A percentile compares a stretch with the other conserved stretches of the same genome.
phyloP scores from a whole-genome alignment of 2,888 invertebrate genomes.

The Corbicula japonica region DNA sequence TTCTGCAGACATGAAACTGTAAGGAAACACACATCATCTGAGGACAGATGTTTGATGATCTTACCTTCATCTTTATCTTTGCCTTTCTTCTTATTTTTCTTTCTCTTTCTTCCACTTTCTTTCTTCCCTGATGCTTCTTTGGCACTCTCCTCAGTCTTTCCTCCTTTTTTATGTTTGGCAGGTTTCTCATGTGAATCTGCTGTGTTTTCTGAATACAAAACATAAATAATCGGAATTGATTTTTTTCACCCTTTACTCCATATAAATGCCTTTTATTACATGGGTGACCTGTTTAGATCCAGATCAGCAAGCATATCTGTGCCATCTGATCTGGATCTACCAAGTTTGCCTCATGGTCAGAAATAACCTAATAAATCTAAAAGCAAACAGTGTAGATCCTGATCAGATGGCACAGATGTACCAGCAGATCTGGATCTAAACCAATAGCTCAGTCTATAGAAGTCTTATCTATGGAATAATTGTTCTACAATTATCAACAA shows the following conservation, averaged over 20 bases:
- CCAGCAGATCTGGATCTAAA: no score
- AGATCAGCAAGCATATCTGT: not conserved
- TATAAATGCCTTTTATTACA: not conserved
- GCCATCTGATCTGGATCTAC: not conserved
- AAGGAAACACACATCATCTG: not conserved
- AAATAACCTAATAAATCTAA: no score
- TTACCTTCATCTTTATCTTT: slow-evolving; percentile 74
- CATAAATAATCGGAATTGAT: no score
- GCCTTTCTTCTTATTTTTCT: slow-evolving; percentile 75
- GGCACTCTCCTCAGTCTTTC: slow-evolving; percentile 56
- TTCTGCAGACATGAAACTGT: not conserved
- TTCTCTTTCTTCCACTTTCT: slow-evolving; percentile 66
- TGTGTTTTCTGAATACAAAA: slow-evolving; percentile 46
- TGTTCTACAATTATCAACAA: no score
- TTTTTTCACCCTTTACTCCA: no score
- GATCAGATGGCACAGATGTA: no score
- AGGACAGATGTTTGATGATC: not conserved
- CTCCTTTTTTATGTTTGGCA: slow-evolving; percentile 58
- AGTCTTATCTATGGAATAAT: no score
- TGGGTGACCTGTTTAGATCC: not conserved
- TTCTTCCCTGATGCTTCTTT: slow-evolving; percentile 51
- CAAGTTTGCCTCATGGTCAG: not conserved
- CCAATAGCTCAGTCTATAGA: no score
- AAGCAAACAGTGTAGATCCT: no score
- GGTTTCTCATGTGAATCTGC: slow-evolving; percentile 50